A percentile compares a stretch with the other conserved stretches of the same genome.
phyloP scores from a whole-genome alignment of 2,113 vertebrate species.

The Microtus ochrogaster region DNA sequence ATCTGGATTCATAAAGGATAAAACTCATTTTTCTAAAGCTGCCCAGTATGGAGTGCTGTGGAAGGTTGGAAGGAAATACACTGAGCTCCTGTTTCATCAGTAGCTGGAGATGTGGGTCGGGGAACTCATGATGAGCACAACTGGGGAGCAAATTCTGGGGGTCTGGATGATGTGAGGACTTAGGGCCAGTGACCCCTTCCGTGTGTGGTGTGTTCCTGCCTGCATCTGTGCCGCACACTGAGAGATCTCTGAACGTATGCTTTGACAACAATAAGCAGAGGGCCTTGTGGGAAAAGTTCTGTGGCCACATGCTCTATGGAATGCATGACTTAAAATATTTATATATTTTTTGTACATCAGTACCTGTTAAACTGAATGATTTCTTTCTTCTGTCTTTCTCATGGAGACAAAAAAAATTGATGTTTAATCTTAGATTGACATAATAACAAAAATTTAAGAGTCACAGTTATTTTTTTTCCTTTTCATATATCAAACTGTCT shows the following conservation, averaged over 20 bases:
- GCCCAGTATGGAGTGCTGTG: fast-evolving
- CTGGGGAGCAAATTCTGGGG: neutral
- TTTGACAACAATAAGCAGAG: neutral
- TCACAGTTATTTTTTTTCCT: slow-evolving; percentile 72
- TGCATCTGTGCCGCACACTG: neutral
- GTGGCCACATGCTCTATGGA: neutral
- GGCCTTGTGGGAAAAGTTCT: neutral
- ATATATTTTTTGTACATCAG: neutral
- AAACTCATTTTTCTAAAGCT: neutral
- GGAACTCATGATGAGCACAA: too few species aligned
- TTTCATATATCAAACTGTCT: slow-evolving; percentile 81
- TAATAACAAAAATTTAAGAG: slow-evolving; percentile 66
- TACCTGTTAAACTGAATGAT: neutral
- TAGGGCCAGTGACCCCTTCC: fast-evolving
- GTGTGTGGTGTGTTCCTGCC: too few species aligned
- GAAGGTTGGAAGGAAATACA: neutral
- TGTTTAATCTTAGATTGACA: slow-evolving; percentile 62
- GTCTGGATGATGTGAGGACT: neutral
- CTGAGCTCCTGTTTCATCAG: neutral
- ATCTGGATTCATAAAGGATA: neutral
- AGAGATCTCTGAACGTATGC: too few species aligned
- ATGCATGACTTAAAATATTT: neutral
- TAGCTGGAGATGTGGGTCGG: fast-evolving
- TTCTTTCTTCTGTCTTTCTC: neutral
- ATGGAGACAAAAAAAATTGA: slow-evolving; percentile 23